These are phyloP conservation scores for Holothuria leucospilota DNA, from an alignment of 53 echinoderm and acorn worm genomes.

Conservation along the genomic window DNA sequence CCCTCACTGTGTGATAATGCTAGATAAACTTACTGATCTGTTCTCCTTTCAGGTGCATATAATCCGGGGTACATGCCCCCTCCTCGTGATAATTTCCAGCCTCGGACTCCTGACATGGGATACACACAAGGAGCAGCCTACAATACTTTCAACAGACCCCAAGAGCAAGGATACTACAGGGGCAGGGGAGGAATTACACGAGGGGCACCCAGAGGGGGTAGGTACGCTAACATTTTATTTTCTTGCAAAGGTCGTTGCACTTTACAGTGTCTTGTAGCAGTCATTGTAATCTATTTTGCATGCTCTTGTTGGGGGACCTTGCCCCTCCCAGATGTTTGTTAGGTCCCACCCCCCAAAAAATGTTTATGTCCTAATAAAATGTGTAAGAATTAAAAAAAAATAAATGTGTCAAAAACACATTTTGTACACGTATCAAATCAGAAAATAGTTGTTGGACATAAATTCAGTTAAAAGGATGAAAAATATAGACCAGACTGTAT, in stretches of 20 bases:
- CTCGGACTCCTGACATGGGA: constrained; percentile 77
- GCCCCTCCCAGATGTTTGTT: too few species aligned
- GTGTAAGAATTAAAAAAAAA: too few species aligned
- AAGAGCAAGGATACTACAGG: constrained; percentile 68
- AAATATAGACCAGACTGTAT: too few species aligned
- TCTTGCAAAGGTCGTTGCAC: neutral
- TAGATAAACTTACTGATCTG: neutral
- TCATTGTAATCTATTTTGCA: too few species aligned
- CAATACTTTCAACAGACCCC: constrained; percentile 67
- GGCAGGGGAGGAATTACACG: constrained; percentile 55
- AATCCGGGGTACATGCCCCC: constrained; percentile 33
- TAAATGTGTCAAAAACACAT: too few species aligned
- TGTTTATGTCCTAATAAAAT: too few species aligned
- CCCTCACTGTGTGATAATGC: too few species aligned
- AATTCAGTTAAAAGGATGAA: too few species aligned
- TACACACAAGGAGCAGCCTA: constrained; percentile 62
- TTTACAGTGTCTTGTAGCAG: neutral
- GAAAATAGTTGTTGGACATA: too few species aligned
- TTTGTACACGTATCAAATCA: too few species aligned
- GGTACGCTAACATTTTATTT: constrained; percentile 24
- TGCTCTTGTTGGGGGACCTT: too few species aligned
- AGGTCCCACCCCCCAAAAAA: too few species aligned
- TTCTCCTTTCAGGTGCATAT: constrained; percentile 16
- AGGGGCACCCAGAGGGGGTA: constrained; percentile 66
- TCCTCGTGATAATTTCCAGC: constrained; percentile 62